phyloP scores from a whole-genome alignment of 2,113 vertebrate genomes.

The Ceyx cyanopectus region DNA sequence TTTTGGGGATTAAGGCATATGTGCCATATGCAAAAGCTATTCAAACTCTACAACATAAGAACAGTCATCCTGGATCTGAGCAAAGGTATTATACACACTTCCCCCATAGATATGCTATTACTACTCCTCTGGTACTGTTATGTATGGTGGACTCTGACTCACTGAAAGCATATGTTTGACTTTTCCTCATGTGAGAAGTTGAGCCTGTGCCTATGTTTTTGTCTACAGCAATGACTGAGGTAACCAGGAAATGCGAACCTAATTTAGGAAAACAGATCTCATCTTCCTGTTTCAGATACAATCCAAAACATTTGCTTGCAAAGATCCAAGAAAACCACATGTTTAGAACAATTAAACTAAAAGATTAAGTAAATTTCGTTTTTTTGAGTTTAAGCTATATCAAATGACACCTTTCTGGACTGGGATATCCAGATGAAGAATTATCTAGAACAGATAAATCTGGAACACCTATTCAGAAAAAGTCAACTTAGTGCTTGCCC shows the following conservation, averaged over 20 bases:
- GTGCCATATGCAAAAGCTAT: constrained; percentile 6
- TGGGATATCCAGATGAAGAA: background rate
- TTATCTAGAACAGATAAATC: background rate
- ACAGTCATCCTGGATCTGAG: constrained; percentile 51
- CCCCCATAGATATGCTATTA: constrained; percentile 26
- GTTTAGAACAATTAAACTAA: background rate
- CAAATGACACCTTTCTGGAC: background rate
- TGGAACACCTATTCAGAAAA: background rate
- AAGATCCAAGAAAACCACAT: background rate
- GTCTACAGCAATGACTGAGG: background rate
- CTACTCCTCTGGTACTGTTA: constrained; percentile 27
- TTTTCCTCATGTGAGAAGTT: constrained; percentile 23
- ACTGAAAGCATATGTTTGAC: constrained; percentile 32
- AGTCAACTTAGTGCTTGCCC: background rate
- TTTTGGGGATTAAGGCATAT: constrained; percentile 1
- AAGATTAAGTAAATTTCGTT: background rate
- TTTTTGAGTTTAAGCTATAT: background rate
- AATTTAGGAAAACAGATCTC: constrained; percentile 20
- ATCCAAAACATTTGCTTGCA: background rate
- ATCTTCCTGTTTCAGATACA: background rate
- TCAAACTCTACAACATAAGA: constrained; percentile 21
- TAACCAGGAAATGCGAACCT: constrained; percentile 28
- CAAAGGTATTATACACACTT: constrained; percentile 50
- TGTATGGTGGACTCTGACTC: constrained; percentile 29
- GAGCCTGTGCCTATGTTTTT: constrained; percentile 40